Percentiles rank a stretch among this genome's conserved stretches.
Conservation (phyloP, 2,888 invertebrate species). For the Ischnus inquisitorius region DNA sequence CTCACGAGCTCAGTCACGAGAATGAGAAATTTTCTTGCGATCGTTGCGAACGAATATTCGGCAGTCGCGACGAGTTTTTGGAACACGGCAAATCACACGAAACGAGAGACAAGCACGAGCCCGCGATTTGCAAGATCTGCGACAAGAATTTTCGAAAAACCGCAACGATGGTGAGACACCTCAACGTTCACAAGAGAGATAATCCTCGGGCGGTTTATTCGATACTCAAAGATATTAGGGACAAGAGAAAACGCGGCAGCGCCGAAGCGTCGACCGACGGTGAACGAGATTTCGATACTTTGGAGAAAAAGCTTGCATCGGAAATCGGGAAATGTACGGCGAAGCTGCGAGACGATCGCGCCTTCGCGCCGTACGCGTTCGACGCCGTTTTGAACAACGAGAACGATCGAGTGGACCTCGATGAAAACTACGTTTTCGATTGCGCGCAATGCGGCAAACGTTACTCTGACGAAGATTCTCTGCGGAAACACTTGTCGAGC, state of each 20-base stretch:
- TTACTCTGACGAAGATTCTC: neutral
- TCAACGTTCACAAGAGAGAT: conserved; percentile 79
- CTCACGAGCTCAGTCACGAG: conserved; percentile 69
- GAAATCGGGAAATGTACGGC: conserved; percentile 25
- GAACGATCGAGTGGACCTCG: conserved; percentile 52
- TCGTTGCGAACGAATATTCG: conserved; percentile 75
- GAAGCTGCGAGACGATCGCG: conserved; percentile 40
- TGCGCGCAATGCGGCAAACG: neutral
- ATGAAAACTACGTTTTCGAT: conserved; percentile 4
- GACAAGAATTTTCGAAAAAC: conserved; percentile 79
- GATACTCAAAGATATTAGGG: conserved; percentile 79
- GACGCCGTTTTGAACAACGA: conserved; percentile 59
- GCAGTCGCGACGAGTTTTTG: conserved; percentile 70
- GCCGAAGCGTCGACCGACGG: neutral
- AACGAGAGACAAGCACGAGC: conserved; percentile 71
- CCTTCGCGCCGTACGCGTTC: conserved; percentile 33
- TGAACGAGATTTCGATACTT: neutral
- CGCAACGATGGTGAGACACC: conserved; percentile 80
- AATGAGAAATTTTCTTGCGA: conserved; percentile 74
- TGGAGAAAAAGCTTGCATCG: conserved; percentile 16
- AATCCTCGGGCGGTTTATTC: conserved; percentile 80
- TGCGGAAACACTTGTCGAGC: conserved; percentile 68
- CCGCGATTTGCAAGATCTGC: conserved; percentile 78
- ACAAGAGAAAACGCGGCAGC: conserved; percentile 70
- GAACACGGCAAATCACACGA: conserved; percentile 73